Base-by-base conservation (phyloP, 2,888 invertebrate genomes). In the Dryococelus australis region DNA sequence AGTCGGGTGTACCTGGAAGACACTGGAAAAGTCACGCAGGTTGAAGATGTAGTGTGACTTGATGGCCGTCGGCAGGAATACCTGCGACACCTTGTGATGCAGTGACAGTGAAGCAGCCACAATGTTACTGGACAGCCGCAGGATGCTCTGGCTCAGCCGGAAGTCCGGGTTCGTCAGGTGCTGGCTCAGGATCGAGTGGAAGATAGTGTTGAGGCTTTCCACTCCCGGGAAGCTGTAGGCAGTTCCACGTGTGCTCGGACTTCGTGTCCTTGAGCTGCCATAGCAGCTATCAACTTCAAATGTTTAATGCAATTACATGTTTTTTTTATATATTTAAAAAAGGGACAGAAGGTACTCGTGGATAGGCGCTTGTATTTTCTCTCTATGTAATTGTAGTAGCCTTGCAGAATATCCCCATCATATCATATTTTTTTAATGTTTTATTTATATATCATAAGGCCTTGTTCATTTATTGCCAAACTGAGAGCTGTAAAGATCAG, bases 41-140 rank as follows among this genome's bases (percentile, higher is more conserved):
- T 99, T 99, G 92, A 99, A 99, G 90, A 99, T 96, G 91, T 99
- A 99, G 92, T 99, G 99, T 91, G 98, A 99, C 92, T 99, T 99
- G 86, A 98, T 96, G 4, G 99, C 99, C 2, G 99, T 99, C 0
- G 99, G 99, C 88, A 99, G 93, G 92, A 99, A 99, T 43, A 97
- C 95, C 92, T 97, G 96, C 2, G 96, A 95, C 4, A 97, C 96
- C 83, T 83, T 97, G 91, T 96, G 95, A 91, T 99, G 99, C 78
- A 99, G 92, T 27, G 96, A 95, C 87, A 99, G 94, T 0, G 98
- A 96, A 5, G 97, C 97, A 86, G 95, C 93, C 2, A 98, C 97
- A 89, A 99, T 94, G 90, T 95, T 96, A 86, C 91, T 90, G 85
- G 95, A 94, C 90, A 96, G 93, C 91, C 96, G 96, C 86, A 94